A percentile compares a stretch with the other conserved stretches of the same genome.
These are phyloP conservation scores for Aegotheles bennettii DNA, from an alignment of 2,113 vertebrate species.

Conservation along the genomic window DNA sequence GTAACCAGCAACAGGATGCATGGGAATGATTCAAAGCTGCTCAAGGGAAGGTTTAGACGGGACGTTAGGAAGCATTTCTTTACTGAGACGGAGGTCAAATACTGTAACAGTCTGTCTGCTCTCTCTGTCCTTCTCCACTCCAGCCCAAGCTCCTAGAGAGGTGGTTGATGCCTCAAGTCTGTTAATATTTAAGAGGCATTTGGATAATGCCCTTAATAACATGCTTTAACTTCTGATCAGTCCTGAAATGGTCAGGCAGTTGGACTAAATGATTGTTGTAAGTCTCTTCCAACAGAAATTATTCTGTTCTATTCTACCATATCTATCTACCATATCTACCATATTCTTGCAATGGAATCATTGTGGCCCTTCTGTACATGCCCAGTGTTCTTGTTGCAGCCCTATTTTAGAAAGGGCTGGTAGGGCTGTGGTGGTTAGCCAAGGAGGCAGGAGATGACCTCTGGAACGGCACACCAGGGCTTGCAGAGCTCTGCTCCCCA, in stretches of 20 bases:
- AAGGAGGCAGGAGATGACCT: background rate
- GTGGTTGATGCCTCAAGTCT: background rate
- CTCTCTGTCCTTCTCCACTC: too few species aligned
- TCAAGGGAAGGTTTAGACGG: background rate
- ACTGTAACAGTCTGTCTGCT: background rate
- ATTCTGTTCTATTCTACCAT: background rate
- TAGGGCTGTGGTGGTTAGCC: background rate
- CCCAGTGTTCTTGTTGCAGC: background rate
- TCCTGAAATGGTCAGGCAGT: background rate
- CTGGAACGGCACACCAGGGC: background rate
- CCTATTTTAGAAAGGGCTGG: accelerated
- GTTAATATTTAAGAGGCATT: background rate
- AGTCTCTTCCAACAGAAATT: background rate
- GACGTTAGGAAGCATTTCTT: background rate
- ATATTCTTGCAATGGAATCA: background rate
- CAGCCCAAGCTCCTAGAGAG: accelerated
- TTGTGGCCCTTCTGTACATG: background rate
- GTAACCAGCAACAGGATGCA: accelerated
- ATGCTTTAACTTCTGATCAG: background rate
- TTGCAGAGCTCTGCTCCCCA: background rate
- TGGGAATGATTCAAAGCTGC: background rate
- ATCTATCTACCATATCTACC: background rate
- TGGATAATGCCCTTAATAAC: background rate
- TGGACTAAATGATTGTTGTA: background rate
- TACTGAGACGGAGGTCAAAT: background rate